phyloP scores from a whole-genome alignment of 1,140 invertebrate species.

The Probaryconus sp. region DNA sequence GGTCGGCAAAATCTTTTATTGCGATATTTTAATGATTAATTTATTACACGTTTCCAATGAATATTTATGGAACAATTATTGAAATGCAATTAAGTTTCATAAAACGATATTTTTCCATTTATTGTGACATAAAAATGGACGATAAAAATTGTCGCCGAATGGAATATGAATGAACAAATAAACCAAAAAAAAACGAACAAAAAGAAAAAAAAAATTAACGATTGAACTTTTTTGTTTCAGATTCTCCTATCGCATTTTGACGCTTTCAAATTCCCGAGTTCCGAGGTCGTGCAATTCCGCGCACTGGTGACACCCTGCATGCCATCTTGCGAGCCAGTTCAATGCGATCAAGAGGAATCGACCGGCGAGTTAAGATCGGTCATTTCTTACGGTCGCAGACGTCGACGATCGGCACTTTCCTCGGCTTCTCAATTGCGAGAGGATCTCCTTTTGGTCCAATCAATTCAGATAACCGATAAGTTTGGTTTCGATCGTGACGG shows the following conservation, averaged over 20 bases:
- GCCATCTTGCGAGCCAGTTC: slow-evolving; percentile 93
- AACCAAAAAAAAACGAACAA: too few relatives aligned
- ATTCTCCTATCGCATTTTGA: slow-evolving; percentile 94
- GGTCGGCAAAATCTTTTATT: too few relatives aligned
- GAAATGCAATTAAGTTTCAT: too few relatives aligned
- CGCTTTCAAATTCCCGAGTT: slow-evolving; percentile 97
- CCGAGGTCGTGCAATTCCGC: slow-evolving; percentile 95
- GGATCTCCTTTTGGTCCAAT: slow-evolving; percentile 91
- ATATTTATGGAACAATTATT: too few relatives aligned
- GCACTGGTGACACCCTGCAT: slow-evolving; percentile 95
- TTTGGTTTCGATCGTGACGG: slow-evolving; percentile 86
- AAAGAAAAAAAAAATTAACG: too few relatives aligned
- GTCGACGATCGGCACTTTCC: slow-evolving; percentile 78
- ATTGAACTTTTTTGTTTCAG: slow-evolving; percentile 75
- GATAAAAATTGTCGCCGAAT: too few relatives aligned
- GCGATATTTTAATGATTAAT: too few relatives aligned
- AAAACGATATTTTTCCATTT: too few relatives aligned
- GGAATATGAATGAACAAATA: too few relatives aligned
- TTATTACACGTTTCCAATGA: too few relatives aligned
- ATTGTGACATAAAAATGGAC: too few relatives aligned
- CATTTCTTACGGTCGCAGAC: slow-evolving; percentile 88
- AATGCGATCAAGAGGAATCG: slow-evolving; percentile 88
- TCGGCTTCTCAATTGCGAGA: slow-evolving; percentile 81
- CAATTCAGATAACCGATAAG: slow-evolving; percentile 95
- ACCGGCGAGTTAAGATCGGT: slow-evolving; percentile 89